These are phyloP conservation scores for Tenthredo distinguenda DNA, from an alignment of 2,888 invertebrate species.

Conservation along the genomic window DNA sequence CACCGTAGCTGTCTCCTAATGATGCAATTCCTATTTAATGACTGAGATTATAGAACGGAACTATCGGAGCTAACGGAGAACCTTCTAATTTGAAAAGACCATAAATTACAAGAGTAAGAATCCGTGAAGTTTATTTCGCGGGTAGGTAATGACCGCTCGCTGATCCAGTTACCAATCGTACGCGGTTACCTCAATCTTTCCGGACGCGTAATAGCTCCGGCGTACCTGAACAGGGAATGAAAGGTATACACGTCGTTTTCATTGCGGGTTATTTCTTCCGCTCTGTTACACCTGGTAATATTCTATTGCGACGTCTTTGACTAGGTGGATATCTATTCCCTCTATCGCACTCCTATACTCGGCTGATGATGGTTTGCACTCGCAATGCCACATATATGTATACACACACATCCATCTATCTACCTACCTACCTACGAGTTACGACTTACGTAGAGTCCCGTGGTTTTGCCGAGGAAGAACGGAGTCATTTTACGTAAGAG, in stretches of 20 bases:
- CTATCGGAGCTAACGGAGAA: neutral
- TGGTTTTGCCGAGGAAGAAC: slow-evolving; percentile 3
- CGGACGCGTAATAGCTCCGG: neutral
- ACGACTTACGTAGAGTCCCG: neutral
- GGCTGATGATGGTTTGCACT: slow-evolving; percentile 3
- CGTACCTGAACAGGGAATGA: neutral
- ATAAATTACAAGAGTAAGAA: neutral
- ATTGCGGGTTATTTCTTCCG: slow-evolving; percentile 36
- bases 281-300: slow-evolving; percentile 44
- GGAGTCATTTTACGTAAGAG: slow-evolving; percentile 21
- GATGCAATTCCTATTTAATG: slow-evolving; percentile 14
- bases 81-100: neutral
- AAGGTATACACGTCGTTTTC: neutral
- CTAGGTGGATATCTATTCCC: neutral
- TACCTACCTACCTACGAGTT: neutral
- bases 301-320: slow-evolving; percentile 16
- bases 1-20: neutral
- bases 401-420: neutral
- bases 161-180: slow-evolving; percentile 13
- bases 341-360: neutral
- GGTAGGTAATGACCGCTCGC: neutral
- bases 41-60: neutral
- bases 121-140: slow-evolving; percentile 9
- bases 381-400: neutral
- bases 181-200: slow-evolving; percentile 15